These are phyloP conservation scores for Perca schrenkii DNA, from an alignment of 2,113 vertebrate genomes.

Conservation along the genomic window DNA sequence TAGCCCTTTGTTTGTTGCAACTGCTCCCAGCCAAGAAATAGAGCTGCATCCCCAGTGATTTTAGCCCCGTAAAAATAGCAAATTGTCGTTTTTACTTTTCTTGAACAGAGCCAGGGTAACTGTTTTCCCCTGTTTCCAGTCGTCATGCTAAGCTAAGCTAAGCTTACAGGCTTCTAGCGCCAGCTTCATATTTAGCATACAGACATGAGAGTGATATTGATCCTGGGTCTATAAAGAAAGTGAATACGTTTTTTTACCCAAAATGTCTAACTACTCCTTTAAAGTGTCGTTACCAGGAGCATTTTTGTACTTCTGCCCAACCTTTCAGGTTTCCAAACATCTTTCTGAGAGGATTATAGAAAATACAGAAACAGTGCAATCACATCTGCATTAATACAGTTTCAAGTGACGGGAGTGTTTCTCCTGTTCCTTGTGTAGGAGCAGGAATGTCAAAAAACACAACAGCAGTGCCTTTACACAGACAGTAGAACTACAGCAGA, in stretches of 20 bases:
- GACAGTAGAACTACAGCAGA: slow-evolving; percentile 12
- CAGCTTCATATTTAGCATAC: background rate
- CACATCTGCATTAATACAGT: slow-evolving; percentile 3
- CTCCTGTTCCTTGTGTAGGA: slow-evolving; percentile 16
- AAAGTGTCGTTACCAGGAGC: no score
- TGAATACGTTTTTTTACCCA: background rate
- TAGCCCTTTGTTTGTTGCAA: background rate
- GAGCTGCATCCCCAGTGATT: background rate
- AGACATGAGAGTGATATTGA: background rate
- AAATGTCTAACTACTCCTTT: background rate
- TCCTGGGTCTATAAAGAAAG: background rate
- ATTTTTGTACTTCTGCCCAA: background rate
- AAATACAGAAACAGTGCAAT: background rate
- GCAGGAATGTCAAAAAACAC: slow-evolving; percentile 16
- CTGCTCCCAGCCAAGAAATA: background rate
- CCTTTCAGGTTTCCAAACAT: no score
- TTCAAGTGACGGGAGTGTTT: background rate
- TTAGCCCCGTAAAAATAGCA: background rate
- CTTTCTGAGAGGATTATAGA: no score
- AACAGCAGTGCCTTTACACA: background rate
- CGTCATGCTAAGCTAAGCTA: background rate
- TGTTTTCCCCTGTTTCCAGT: background rate
- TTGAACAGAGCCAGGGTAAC: background rate
- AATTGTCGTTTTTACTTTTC: background rate
- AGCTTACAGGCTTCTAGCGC: background rate